A percentile compares a stretch with the other conserved stretches of the same genome.
Conservation (phyloP, 1,140 invertebrate genomes). For the Colletes gigas region DNA sequence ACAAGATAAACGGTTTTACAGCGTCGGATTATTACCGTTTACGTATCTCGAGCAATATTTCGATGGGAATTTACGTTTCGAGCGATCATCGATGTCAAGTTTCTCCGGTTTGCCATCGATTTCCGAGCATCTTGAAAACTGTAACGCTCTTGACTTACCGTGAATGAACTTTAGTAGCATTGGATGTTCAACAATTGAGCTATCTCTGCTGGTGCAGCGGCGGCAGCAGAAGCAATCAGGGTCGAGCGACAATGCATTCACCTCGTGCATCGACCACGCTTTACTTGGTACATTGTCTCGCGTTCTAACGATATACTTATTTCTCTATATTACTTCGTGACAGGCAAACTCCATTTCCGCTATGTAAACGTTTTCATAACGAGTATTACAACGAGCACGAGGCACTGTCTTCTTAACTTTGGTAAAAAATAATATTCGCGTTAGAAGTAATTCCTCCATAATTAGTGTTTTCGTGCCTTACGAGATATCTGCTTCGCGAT, state of each 20-base stretch:
- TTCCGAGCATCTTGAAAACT: slow-evolving; percentile 3
- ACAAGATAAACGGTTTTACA: too few species aligned
- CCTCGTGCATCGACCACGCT: slow-evolving; percentile 66
- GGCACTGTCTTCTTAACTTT: not conserved
- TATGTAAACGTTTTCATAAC: slow-evolving; percentile 20
- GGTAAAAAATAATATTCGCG: not conserved
- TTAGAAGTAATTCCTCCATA: not conserved
- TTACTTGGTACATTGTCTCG: slow-evolving; percentile 63
- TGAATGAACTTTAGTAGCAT: slow-evolving; percentile 69
- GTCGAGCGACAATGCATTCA: slow-evolving; percentile 69
- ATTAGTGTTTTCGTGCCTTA: not conserved
- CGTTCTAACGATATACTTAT: slow-evolving; percentile 41
- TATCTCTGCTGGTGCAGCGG: slow-evolving; percentile 61
- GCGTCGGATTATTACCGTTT: too few species aligned
- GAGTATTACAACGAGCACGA: not conserved
- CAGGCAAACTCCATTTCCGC: slow-evolving; percentile 13
- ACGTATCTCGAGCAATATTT: too few species aligned
- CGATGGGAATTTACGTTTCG: too few species aligned
- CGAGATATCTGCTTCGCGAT: not conserved
- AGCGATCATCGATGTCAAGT: too few species aligned
- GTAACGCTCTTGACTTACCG: slow-evolving; percentile 55
- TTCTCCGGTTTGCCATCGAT: too few species aligned
- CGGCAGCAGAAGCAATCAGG: slow-evolving; percentile 67
- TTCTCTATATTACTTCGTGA: slow-evolving; percentile 40
- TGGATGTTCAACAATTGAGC: slow-evolving; percentile 70